Base-by-base conservation (phyloP, 2,113 vertebrate genomes). In the Thomomys bottae region DNA sequence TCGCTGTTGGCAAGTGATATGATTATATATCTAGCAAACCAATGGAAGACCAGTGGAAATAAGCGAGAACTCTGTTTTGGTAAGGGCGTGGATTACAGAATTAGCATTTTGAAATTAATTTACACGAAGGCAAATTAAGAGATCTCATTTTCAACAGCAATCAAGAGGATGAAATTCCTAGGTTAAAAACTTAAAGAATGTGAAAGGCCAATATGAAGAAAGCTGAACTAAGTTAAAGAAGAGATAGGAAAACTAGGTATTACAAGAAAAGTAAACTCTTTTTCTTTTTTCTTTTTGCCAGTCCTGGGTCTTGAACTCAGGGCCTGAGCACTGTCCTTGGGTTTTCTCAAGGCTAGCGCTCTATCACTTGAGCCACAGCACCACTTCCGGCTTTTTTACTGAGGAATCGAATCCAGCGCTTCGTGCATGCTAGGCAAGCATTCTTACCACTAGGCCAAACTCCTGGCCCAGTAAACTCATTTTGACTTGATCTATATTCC, bases 101-200 rank as follows among this genome's bases (percentile, higher is more conserved):
- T 42, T 76, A 66, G 78, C 36, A 54, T 34, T 82, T 40, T 63
- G 76, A 84, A 83, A 30, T 42, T 28, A 82, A 73, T 34, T 30
- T 75, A 82, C 15, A 61, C n/a, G 90, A 84, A 95, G 86, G 80
- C 59, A 80, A 85, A 66, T 49, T 59, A 77, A 82, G 71, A 30
- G 54, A 84, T 38, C 36, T 10, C 84, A 80, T 26, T 90, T 88
- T 75, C 80, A 45, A 84, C 6, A 87, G 34, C 36, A 83, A 78
- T 32, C 40, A 36, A 64, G 78, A 88, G 77, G 71, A 91, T 73
- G 17, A 91, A 87, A 59, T 54, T 32, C 21, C 15, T 59, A 68
- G 26, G 77, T 70, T 70, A 79, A 38, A 94, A 88, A 40, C 15
- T 21, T n/a, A 76, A 85, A 32, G 34, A 68, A 78, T 42, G 10